Conservation (phyloP, 2,113 vertebrate species). For the Entosphenus tridentatus region DNA sequence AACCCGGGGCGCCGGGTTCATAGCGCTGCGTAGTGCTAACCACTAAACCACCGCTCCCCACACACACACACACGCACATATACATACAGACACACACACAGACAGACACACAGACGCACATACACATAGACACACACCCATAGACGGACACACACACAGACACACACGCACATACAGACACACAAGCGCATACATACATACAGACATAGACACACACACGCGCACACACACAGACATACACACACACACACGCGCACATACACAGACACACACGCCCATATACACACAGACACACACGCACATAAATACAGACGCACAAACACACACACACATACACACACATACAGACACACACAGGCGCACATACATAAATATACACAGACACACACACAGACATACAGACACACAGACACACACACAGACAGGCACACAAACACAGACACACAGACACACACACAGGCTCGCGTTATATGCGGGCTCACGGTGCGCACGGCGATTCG, state of each 20-base stretch:
- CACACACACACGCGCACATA: constrained; percentile 7
- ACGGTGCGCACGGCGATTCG: no score
- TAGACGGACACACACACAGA: not conserved
- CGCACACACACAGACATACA: constrained; percentile 8
- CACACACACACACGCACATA: no score
- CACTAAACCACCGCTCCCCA: no score
- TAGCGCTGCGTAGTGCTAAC: no score
- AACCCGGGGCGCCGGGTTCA: no score
- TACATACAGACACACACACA: not conserved
- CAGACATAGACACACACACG: constrained; percentile 11
- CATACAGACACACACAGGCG: not conserved
- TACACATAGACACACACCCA: not conserved
- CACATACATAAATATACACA: no score
- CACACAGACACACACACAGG: not conserved
- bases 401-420: not conserved
- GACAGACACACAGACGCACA: not conserved
- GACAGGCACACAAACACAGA: not conserved
- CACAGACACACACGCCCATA: not conserved
- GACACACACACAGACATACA: not conserved
- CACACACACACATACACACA: constrained; percentile 6
- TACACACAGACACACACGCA: constrained; percentile 12
- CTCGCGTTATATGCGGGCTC: not conserved
- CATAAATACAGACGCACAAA: constrained; percentile 18
- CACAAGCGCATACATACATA: constrained; percentile 1
- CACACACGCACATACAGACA: not conserved